Evolutionary conservation across 1,140 invertebrate genomes (phyloP), one percentile per base, ranked within the genome.

Genomic region (Zelostemma sp.): DNA sequence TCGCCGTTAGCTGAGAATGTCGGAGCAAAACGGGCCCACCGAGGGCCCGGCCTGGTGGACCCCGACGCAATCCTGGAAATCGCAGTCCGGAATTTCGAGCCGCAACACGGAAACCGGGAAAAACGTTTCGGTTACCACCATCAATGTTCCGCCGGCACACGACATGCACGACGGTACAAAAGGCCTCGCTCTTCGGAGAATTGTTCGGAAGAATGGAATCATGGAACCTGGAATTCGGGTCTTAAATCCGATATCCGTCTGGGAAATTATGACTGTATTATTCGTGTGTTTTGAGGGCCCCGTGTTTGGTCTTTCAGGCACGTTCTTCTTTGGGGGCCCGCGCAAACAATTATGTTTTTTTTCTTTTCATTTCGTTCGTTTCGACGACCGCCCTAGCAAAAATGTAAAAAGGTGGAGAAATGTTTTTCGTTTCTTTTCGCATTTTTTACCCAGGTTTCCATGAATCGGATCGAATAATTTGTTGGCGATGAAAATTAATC

Each of bases 51-150:
- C 77, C 61, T 84, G 82, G 82, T 84, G 83, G 83, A 69, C 79
- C 51, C 66, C 80, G 41, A 58, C 79, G 17, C 82, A 84, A 53
- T 74, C 81, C 38, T 84, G 82, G 82, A 85, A 84, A 43, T 79
- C 77, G 56, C 80, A 4, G 60, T 70, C 63, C 46, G 73, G 70
- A 41, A 67, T 68, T 53, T 74, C 54, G 38, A 68, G 14, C 49
- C 70, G 83, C 19, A 74, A 74, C 15, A 60, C 78, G 18, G 82
- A 85, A 49, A 62, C 80, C 1, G 84, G 80, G 8, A 85, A 84
- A 46, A 85, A 85, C 58, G 84, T 85, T 8, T 85, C 84, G 18
- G 83, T 85, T 35, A 85, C 84, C 1, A 83, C 84, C 3, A 85
- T 85, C 53, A 85, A 85, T 43, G 84, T 83, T 12, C 77, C 80